A percentile compares a stretch with the other conserved stretches of the same genome.
These are phyloP conservation scores for Drosophila repleta DNA, from an alignment of 1,140 invertebrate genomes.

Conservation along the genomic window DNA sequence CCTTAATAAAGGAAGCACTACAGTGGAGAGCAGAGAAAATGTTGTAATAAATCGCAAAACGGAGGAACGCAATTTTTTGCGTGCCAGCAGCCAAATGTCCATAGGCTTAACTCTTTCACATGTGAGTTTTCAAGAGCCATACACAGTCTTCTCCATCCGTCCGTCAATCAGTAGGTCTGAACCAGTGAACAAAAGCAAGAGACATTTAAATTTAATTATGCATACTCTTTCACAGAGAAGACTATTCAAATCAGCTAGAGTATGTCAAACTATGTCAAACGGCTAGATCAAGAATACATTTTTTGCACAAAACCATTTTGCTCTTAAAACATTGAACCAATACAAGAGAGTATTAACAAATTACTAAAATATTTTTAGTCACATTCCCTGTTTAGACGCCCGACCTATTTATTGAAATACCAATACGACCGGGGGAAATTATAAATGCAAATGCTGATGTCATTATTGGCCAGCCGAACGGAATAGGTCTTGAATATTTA, in stretches of 20 bases:
- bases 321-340: too few species aligned
- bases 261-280: too few species aligned
- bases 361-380: neutral
- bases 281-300: too few species aligned
- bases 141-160: too few species aligned
- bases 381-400: conserved; percentile 84
- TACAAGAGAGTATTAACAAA: too few species aligned
- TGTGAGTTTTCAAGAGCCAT: conserved; percentile 60
- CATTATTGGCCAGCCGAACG: conserved; percentile 91
- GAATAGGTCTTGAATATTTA: conserved; percentile 85
- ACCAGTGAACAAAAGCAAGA: too few species aligned
- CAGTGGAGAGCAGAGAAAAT: conserved; percentile 87
- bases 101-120: conserved; percentile 83
- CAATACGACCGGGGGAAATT: conserved; percentile 92
- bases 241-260: too few species aligned
- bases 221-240: too few species aligned
- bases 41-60: conserved; percentile 89
- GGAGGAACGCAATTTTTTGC: conserved; percentile 85
- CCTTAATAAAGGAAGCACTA: conserved; percentile 87
- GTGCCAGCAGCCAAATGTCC: conserved; percentile 78
- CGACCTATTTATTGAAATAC: conserved; percentile 89
- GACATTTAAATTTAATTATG: too few species aligned
- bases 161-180: too few species aligned
- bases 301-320: too few species aligned
- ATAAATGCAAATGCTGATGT: conserved; percentile 93